Percentiles rank a stretch among this genome's conserved stretches.
These are phyloP conservation scores for Pionites leucogaster DNA, from an alignment of 2,113 vertebrate genomes.

Conservation along the genomic window DNA sequence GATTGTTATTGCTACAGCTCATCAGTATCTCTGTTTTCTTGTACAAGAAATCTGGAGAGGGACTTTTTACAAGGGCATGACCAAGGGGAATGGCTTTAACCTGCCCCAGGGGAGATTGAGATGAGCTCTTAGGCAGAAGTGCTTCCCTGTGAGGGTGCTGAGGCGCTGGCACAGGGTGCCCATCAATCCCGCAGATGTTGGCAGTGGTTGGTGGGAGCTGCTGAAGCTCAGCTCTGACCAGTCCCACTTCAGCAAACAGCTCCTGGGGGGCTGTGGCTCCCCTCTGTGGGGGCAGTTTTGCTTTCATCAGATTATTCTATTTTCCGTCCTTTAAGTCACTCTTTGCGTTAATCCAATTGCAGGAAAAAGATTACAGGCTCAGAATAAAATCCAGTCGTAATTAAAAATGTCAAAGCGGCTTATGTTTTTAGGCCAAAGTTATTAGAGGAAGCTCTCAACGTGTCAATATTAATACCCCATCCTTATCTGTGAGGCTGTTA, in stretches of 20 bases:
- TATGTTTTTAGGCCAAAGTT: slow-evolving; percentile 61
- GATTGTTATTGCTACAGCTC: background rate
- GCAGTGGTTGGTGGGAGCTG: background rate
- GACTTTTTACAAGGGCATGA: background rate
- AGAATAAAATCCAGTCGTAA: slow-evolving; percentile 4
- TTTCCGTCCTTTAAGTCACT: background rate
- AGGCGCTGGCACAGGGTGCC: accelerated
- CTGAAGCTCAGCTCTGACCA: background rate
- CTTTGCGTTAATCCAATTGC: slow-evolving; percentile 56
- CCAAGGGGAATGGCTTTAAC: background rate
- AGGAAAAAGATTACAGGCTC: slow-evolving; percentile 33
- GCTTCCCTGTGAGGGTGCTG: background rate
- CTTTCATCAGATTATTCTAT: background rate
- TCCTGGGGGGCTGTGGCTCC: background rate
- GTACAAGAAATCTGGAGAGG: background rate
- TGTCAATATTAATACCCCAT: background rate
- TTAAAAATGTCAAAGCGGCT: slow-evolving; percentile 54
- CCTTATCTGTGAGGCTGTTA: background rate
- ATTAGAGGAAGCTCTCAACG: slow-evolving; percentile 5
- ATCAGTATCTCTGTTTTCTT: background rate
- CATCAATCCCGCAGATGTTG: background rate
- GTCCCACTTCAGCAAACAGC: accelerated
- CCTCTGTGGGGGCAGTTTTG: background rate
- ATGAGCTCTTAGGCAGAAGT: background rate
- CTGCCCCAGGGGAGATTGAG: background rate